Evolutionary conservation across 1,140 invertebrate genomes (phyloP), one percentile per base, ranked within the genome.

Genomic region (Muscidifurax raptorellus): DNA sequence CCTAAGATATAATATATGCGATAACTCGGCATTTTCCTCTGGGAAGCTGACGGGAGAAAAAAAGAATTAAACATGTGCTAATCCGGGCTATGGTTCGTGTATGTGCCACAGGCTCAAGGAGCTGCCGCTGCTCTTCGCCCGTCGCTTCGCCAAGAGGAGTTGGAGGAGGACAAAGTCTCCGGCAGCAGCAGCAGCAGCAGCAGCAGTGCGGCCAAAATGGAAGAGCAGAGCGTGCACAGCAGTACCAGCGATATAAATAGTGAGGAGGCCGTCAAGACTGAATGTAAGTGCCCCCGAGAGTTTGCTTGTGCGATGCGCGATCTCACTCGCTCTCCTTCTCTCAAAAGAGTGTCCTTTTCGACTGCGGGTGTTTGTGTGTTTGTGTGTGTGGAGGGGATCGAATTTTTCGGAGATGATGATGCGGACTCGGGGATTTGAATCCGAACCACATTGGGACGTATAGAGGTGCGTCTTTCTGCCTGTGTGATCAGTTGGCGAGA

Each of bases 241-340:
- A 92, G 91, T 91, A 93, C 90, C 90, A 92, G 91, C 89, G 92
- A 93, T 92, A 92, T 93, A 93, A 93, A 93, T 93, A 93, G 91
- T 91, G 92, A 93, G 88, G 92, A 92, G 86, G 85, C 89, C 81
- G 87, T 89, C 80, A 92, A 88, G 88, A 90, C 79, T 86, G 92
- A 92, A 81, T 85, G 92, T 92, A 91, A 93, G 91, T 92, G 74
- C 25, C 18, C 28, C 28, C 72, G 52, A 59, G 52, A 59, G 52
- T 74, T 74, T 80, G 71, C 40, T 59, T 82, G 13, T 78, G 18
- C 10, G 22, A 59, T 59, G 52, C 52, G 52, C 18, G 52, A 47
- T 47, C 40, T 40, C 40, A 15, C 59, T 77, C 77, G 30, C 40
- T 44, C 66, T n/a, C 44, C 40, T 10, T 64, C 22, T 27, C 15